A percentile compares a stretch with the other conserved stretches of the same genome.
phyloP scores from a whole-genome alignment of 2,113 vertebrate genomes.

The Alaudala cheleensis region DNA sequence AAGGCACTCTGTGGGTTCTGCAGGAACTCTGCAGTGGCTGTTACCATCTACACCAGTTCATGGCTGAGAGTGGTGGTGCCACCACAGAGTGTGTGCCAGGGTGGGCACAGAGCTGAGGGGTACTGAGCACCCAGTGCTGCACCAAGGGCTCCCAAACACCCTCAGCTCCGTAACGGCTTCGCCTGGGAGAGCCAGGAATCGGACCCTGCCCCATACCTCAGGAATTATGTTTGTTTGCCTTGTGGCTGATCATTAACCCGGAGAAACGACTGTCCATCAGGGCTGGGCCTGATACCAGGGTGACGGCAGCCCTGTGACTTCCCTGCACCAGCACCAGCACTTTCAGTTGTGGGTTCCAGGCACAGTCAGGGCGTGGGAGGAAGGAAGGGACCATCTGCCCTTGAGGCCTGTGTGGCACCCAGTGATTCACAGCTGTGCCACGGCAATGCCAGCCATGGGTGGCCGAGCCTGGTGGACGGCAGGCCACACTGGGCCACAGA shows the following conservation, averaged over 20 bases:
- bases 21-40: too few relatives aligned
- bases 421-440: not conserved
- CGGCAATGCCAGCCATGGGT: accelerated
- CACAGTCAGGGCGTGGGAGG: not conserved
- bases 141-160: not conserved
- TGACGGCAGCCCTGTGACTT: not conserved
- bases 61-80: not conserved
- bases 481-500: accelerated
- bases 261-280: not conserved
- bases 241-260: not conserved
- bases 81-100: accelerated
- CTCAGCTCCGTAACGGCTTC: accelerated
- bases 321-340: too few relatives aligned
- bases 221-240: not conserved
- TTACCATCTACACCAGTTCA: accelerated
- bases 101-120: accelerated
- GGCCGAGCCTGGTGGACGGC: accelerated
- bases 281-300: not conserved
- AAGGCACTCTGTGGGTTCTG: not conserved
- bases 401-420: not conserved
- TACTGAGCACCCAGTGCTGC: accelerated
- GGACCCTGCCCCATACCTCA: not conserved
- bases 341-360: not conserved
- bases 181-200: accelerated
- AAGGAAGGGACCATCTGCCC: not conserved